Conservation (phyloP, 2,113 vertebrate species). For the Hylia prasina region DNA sequence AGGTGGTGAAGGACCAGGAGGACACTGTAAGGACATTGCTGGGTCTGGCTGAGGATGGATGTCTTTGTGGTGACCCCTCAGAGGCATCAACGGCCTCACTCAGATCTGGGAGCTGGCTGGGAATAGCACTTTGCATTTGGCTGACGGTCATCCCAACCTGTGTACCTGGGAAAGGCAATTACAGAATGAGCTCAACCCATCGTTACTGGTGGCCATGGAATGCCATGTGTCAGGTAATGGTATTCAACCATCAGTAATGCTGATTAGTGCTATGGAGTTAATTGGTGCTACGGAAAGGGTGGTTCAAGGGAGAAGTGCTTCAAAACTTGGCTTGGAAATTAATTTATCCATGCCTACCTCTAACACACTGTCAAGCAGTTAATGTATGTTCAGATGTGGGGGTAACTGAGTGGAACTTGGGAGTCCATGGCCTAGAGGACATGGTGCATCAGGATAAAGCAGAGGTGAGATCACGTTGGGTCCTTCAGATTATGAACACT, state of each 20-base stretch:
- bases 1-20: background rate
- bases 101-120: background rate
- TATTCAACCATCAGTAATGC: background rate
- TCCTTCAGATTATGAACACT: background rate
- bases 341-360: background rate
- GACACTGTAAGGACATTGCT: background rate
- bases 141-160: background rate
- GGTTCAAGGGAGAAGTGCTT: conserved; percentile 1
- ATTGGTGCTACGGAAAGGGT: background rate
- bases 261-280: background rate
- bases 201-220: conserved; percentile 11
- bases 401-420: background rate
- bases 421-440: background rate
- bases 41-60: background rate
- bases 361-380: background rate
- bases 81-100: background rate
- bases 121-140: background rate
- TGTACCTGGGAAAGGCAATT: background rate
- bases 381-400: background rate
- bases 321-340: background rate
- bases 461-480: background rate
- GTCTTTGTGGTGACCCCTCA: background rate
- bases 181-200: background rate
- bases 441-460: background rate
- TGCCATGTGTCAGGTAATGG: conserved; percentile 41